Evolutionary conservation across 2,113 vertebrate species (phyloP).

Genomic region (Cyprinus carpio): DNA sequence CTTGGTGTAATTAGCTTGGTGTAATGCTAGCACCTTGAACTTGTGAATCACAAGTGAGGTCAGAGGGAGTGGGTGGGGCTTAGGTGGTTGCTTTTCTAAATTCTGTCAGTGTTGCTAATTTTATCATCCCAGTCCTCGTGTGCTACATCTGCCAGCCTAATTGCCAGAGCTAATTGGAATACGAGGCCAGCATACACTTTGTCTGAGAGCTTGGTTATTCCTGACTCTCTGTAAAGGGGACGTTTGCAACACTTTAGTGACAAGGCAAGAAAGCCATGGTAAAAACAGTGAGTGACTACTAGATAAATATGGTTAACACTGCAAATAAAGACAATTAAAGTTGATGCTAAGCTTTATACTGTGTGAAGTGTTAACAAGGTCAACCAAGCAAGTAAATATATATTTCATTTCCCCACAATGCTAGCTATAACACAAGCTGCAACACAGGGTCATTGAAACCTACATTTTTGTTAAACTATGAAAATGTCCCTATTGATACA

Average conservation of each 20-base stretch:
- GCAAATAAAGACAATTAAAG: not conserved
- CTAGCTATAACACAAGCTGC: not conserved
- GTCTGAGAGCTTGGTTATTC: conserved; percentile 53
- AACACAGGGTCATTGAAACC: not conserved
- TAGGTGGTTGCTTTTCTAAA: conserved; percentile 59
- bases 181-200: conserved; percentile 67
- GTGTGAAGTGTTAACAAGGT: not conserved
- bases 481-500: not conserved
- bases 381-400: not conserved
- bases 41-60: conserved; percentile 37
- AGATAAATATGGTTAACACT: not conserved
- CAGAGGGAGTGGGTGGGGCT: not conserved
- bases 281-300: not conserved
- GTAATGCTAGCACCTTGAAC: not conserved
- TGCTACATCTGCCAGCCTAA: conserved; percentile 78
- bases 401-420: not conserved
- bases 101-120: conserved; percentile 71
- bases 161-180: conserved; percentile 77
- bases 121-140: conserved; percentile 78
- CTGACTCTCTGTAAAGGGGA: conserved; percentile 44
- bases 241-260: conserved; percentile 44
- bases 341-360: not conserved
- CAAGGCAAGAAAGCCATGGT: conserved; percentile 37
- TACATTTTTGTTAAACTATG: not conserved
- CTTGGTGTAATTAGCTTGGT: not conserved